phyloP scores from a whole-genome alignment of 2,888 invertebrate genomes.

The Mythimna loreyi region DNA sequence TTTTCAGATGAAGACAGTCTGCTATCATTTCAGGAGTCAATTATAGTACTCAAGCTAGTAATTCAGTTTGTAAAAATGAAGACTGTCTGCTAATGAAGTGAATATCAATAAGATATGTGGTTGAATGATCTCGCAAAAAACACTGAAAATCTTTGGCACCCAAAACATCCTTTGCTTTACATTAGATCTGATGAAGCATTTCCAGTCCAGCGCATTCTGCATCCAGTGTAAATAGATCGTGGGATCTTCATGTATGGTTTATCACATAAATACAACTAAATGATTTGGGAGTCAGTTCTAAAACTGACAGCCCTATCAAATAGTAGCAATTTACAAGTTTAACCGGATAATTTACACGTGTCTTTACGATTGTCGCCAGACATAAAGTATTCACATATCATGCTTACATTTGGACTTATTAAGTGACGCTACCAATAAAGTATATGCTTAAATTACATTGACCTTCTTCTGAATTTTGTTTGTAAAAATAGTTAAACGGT shows the following conservation, averaged over 20 bases:
- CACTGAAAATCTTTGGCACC: neutral
- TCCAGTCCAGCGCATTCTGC: neutral
- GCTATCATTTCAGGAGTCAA: no score
- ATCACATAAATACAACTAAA: neutral
- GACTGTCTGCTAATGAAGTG: neutral
- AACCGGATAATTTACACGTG: conserved; percentile 42
- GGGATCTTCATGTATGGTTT: neutral
- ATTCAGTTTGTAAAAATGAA: no score
- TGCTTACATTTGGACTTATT: conserved; percentile 35
- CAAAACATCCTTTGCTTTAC: neutral
- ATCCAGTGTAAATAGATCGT: no score
- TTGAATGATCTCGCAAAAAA: neutral
- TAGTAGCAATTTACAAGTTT: conserved; percentile 44
- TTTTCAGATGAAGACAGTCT: no score
- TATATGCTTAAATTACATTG: conserved; percentile 23
- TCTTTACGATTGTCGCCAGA: conserved; percentile 42
- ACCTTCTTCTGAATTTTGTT: conserved; percentile 19
- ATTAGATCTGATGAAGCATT: neutral
- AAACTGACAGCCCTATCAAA: conserved; percentile 39
- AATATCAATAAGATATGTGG: neutral
- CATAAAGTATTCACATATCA: conserved; percentile 29
- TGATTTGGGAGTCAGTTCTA: neutral
- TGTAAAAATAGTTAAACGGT: conserved; percentile 9
- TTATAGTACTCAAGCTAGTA: no score
- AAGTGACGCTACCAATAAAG: conserved; percentile 20